Percentiles rank a stretch among this genome's conserved stretches.
Conservation (phyloP, 23 tunicate genomes). For the Pegea sp. region DNA sequence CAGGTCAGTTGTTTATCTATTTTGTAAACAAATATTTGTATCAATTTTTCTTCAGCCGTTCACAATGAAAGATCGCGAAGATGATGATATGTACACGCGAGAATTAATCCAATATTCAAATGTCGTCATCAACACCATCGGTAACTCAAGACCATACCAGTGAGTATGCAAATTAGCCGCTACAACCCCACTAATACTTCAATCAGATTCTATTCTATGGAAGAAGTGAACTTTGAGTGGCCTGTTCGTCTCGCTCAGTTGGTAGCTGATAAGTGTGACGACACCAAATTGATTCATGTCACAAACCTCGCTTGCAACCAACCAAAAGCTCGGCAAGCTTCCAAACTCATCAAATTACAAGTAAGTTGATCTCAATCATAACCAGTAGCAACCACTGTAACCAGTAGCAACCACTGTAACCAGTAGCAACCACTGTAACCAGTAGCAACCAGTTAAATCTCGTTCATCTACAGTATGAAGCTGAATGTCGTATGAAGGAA, state of each 20-base stretch:
- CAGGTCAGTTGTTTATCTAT: slow-evolving; percentile 9
- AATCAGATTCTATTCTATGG: slow-evolving; percentile 30
- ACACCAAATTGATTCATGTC: slow-evolving; percentile 66
- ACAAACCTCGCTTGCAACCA: slow-evolving; percentile 49
- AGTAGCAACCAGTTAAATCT: not conserved
- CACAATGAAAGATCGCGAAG: slow-evolving; percentile 15
- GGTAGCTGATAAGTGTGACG: slow-evolving; percentile 91
- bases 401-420: too few species aligned
- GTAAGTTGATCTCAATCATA: slow-evolving; percentile 26
- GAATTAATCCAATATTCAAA: slow-evolving; percentile 75
- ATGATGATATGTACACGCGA: slow-evolving; percentile 31
- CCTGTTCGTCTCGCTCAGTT: slow-evolving; percentile 61
- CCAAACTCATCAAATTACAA: slow-evolving; percentile 27
- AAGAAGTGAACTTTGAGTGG: slow-evolving; percentile 86
- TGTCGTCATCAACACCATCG: slow-evolving; percentile 61
- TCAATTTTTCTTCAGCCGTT: slow-evolving; percentile 11
- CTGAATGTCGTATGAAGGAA: slow-evolving; percentile 43
- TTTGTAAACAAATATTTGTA: not conserved
- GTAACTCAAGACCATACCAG: slow-evolving; percentile 24
- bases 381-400: too few species aligned
- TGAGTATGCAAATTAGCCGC: slow-evolving; percentile 1
- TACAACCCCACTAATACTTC: not conserved
- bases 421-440: too few species aligned
- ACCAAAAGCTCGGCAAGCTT: slow-evolving; percentile 19
- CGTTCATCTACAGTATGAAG: slow-evolving; percentile 16